Conservation (phyloP, 2,888 invertebrate species). For the Mesorhabditis belari region DNA sequence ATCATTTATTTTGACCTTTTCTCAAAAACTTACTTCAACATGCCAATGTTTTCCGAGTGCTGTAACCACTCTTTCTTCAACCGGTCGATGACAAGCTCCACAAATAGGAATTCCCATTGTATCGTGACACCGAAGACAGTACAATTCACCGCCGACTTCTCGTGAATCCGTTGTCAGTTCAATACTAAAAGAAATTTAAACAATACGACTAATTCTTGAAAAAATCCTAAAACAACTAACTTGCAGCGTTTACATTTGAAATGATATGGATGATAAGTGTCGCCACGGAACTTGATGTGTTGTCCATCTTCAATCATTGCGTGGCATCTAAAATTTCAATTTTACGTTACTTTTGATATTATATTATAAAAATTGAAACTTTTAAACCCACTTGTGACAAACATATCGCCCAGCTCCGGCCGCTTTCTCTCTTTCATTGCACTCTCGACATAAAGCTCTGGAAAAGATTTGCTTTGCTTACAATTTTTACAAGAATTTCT, state of each 20-base stretch:
- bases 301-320: constrained; percentile 59
- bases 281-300: constrained; percentile 65
- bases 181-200: constrained; percentile 59
- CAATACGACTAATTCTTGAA: neutral
- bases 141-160: constrained; percentile 81
- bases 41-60: constrained; percentile 98
- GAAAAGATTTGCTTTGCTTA: constrained; percentile 2
- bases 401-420: constrained; percentile 89
- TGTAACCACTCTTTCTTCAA: constrained; percentile 95
- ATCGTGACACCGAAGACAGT: constrained; percentile 63
- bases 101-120: constrained; percentile 79
- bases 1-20: neutral
- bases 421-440: constrained; percentile 91
- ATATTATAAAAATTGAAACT: neutral
- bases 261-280: constrained; percentile 97
- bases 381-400: constrained; percentile 48
- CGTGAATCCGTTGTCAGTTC: constrained; percentile 92
- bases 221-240: constrained; percentile 26
- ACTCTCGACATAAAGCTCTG: constrained; percentile 82
- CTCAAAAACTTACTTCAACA: constrained; percentile 68
- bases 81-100: constrained; percentile 94
- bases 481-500: too few relatives aligned
- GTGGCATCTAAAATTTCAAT: constrained; percentile 61
- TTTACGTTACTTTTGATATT: constrained; percentile 65
- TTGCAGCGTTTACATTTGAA: constrained; percentile 78